phyloP scores from a whole-genome alignment of 2,888 invertebrate genomes.

The Drosophila kambysellisi region DNA sequence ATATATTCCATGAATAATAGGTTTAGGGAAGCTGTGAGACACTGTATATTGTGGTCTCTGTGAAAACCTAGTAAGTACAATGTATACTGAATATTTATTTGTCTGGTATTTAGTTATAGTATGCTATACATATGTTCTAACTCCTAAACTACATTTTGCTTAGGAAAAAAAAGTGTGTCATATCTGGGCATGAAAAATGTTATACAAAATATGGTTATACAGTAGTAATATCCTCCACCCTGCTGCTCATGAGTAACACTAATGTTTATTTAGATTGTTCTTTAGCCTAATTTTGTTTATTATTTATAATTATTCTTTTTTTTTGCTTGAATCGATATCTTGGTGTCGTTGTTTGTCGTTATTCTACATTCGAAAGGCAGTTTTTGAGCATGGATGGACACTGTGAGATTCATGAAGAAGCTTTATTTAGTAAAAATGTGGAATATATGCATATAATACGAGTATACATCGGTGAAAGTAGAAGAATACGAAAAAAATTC shows the following conservation, averaged over 20 bases:
- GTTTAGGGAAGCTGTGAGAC: too few relatives aligned
- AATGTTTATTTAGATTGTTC: constrained; percentile 34
- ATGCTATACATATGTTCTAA: constrained; percentile 26
- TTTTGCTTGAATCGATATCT: constrained; percentile 44
- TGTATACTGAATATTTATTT: constrained; percentile 23
- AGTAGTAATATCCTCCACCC: constrained; percentile 37
- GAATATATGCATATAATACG: constrained; percentile 31
- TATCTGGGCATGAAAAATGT: constrained; percentile 55
- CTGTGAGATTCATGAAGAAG: constrained; percentile 77
- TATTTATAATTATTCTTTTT: constrained; percentile 1
- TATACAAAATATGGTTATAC: constrained; percentile 64
- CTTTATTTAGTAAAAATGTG: constrained; percentile 53
- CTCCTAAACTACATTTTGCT: constrained; percentile 21
- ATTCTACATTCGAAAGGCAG: constrained; percentile 72
- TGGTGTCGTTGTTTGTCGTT: constrained; percentile 38
- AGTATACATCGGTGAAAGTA: constrained; percentile 28
- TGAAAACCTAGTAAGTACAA: constrained; percentile 22
- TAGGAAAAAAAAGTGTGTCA: constrained; percentile 28
- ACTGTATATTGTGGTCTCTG: constrained; percentile 33
- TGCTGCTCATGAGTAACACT: constrained; percentile 44
- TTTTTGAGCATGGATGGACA: constrained; percentile 79
- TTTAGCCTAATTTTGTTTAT: constrained; percentile 12
- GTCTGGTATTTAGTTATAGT: constrained; percentile 14
- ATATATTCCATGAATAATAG: too few relatives aligned
- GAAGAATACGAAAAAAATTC: constrained; percentile 15